Evolutionary conservation across 1,140 invertebrate genomes (phyloP), one percentile per base, ranked within the genome.

Genomic region (Paramacrobiotus metropolitanus): DNA sequence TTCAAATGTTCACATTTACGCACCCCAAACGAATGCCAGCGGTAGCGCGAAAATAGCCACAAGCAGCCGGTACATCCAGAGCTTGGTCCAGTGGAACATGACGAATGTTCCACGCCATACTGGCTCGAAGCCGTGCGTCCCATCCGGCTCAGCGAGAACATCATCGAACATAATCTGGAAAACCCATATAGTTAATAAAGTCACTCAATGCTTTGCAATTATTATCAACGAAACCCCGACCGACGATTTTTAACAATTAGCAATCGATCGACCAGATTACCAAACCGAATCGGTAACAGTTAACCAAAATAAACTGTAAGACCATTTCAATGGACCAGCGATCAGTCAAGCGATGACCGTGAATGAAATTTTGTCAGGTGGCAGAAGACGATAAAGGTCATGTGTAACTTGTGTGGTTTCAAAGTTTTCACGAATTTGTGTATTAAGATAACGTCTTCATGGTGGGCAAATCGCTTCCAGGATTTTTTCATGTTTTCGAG

Each of bases 161-260:
- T 55, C 48, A 24, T 55, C 48, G 48, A 55, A 55, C 48, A 55
- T 55, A 24, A 55, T 55, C 48, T 55, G 48, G 9, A 55, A 55
- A 40, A 40, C 9, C n/a, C 34, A 40, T 40, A 9, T 15, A 15
- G 34, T n/a, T 9, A 9, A n/a, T n/a, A 9, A 9, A n/a, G 34
- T 40, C 34, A 40, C 9, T 40, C n/a, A 40, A 40, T 9, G 34
- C n/a, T n/a, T n/a, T n/a, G n/a, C n/a, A n/a, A n/a, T n/a, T n/a
- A n/a, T n/a, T n/a, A n/a, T n/a, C n/a, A n/a, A n/a, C n/a, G n/a
- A n/a, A n/a, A n/a, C n/a, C n/a, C n/a, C n/a, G n/a, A n/a, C n/a
- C n/a, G 34, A 40, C n/a, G 9, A 40, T 40, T 40, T 15, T 15
- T 40, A 9, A n/a, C 34, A 40, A 40, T 15, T n/a, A n/a, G 9